A percentile compares a stretch with the other conserved stretches of the same genome.
Conservation (phyloP, 2,888 invertebrate species). For the Spodoptera exigua region DNA sequence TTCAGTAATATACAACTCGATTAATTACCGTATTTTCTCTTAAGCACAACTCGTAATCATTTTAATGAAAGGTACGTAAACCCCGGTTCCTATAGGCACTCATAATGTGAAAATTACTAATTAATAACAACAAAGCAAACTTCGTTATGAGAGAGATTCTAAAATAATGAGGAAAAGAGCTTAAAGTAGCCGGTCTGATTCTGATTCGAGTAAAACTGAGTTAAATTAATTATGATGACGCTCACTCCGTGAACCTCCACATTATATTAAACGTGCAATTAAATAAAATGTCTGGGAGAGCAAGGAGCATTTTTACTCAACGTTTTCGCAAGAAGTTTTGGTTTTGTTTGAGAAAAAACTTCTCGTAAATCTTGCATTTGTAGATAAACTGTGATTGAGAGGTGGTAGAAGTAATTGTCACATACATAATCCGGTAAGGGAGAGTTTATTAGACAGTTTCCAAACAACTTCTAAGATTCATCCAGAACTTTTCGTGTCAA, state of each 20-base stretch:
- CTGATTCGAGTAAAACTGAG: constrained; percentile 40
- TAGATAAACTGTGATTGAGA: neutral
- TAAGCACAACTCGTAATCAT: no score
- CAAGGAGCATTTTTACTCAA: constrained; percentile 22
- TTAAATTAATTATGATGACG: constrained; percentile 44
- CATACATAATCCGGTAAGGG: neutral
- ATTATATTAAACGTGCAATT: constrained; percentile 49
- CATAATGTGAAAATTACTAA: constrained; percentile 15
- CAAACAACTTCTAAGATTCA: constrained; percentile 12
- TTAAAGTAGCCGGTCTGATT: constrained; percentile 32
- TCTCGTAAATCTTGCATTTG: constrained; percentile 6
- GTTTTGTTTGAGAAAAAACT: neutral
- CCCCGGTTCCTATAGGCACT: neutral
- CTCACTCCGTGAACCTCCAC: constrained; percentile 27
- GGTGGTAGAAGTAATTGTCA: neutral
- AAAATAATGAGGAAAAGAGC: constrained; percentile 31
- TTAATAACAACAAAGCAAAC: constrained; percentile 23
- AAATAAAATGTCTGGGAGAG: constrained; percentile 41
- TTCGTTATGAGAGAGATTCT: constrained; percentile 24
- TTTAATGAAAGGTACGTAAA: no score
- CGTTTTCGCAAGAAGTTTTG: constrained; percentile 15
- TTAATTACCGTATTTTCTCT: constrained; percentile 6
- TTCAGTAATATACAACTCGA: neutral
- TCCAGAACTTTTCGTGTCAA: constrained; percentile 24
- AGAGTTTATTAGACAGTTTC: constrained; percentile 21